phyloP scores from a whole-genome alignment of 2,888 invertebrate genomes.

The Schizaphis graminum region DNA sequence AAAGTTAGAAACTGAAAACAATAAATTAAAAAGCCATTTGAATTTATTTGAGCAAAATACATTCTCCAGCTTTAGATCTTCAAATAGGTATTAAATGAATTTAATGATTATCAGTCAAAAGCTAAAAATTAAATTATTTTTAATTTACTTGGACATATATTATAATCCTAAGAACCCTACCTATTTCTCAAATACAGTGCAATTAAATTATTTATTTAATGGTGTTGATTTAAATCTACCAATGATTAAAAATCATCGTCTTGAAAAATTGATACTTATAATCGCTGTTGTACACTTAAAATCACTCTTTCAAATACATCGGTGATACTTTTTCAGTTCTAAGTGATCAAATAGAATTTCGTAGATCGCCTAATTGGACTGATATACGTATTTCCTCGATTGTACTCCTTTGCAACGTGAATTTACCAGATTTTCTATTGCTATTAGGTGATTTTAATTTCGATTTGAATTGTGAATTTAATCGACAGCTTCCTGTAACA shows the following conservation, averaged over 20 bases:
- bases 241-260: conserved; percentile 10
- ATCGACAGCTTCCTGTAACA: not conserved
- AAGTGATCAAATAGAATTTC: not conserved
- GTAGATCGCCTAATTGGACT: not conserved
- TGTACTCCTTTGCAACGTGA: not conserved
- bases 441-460: not conserved
- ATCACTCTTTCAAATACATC: not conserved
- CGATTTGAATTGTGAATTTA: too few relatives aligned
- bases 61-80: not conserved
- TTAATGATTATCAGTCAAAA: not conserved
- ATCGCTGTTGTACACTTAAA: not conserved
- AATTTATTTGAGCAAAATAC: not conserved
- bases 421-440: not conserved
- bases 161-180: not conserved
- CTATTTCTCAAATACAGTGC: not conserved
- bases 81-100: not conserved
- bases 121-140: conserved; percentile 8
- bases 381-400: not conserved
- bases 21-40: not conserved
- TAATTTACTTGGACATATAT: not conserved
- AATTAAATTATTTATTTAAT: not conserved
- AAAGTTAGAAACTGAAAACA: not conserved
- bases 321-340: not conserved
- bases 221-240: not conserved
- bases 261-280: too few relatives aligned